Evolutionary conservation across 2,888 invertebrate genomes (phyloP), one percentile per base, ranked within the genome.

Genomic region (Phorcus lineatus): DNA sequence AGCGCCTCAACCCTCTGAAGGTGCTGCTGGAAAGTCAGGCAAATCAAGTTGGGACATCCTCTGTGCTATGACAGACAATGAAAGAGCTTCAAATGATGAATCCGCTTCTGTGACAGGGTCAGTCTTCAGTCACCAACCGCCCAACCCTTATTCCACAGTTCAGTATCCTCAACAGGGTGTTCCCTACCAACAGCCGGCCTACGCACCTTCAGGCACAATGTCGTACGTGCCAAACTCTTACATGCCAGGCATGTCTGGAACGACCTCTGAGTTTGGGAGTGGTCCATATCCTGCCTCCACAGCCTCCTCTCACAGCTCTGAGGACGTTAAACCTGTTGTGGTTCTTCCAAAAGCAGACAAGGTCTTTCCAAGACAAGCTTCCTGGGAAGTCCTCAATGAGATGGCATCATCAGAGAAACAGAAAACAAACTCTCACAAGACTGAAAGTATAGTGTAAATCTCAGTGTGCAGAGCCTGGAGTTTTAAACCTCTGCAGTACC

Each of bases 41-140:
- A 88, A 86, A 36, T 90, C 91, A 62, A 90, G 89, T 74, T 91
- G 91, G 91, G 90, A 91, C 40, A 80, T 88, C 81, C 79, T 91
- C 19, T 87, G 88, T 82, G 86, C 86, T 28, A 80, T 91, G 76
- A 91, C 91, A 0, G 89, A 88, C 54, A 83, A 81, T 16, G 85
- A 86, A 19, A 74, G 85, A 28, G 83, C 83, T 16, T 84, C 86
- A 16, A 77, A 81, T 7, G 75, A 83, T n/a, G 90, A 89, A 57
- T 87, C 89, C 9, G 89, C 86, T 24, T 90, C 90, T 1, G 81
- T 89, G 22, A 83, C 88, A 31, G 89, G 88, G 70, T 90, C 90
- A 13, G 87, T 87, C 74, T 89, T 88, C 81, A 88, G 83, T 70
- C 81, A 80, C 1, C 78, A 54, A 36, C 74, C 66, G 66, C 70